phyloP scores from a whole-genome alignment of 2,113 vertebrate species.

The Recurvirostra avosetta region DNA sequence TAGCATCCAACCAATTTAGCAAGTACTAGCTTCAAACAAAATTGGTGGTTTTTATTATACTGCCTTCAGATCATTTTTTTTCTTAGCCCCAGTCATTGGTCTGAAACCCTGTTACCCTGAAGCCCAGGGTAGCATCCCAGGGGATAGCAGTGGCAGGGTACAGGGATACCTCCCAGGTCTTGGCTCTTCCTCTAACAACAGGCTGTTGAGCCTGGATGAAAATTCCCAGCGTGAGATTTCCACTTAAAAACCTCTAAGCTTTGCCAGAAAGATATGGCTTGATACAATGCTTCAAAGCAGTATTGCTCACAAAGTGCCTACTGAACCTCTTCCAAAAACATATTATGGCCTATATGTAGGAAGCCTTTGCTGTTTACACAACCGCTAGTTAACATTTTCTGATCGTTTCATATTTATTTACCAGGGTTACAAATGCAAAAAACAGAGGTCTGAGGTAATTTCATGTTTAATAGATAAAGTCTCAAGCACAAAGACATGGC shows the following conservation, averaged over 20 bases:
- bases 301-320: neutral
- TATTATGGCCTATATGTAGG: neutral
- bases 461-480: neutral
- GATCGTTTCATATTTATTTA: neutral
- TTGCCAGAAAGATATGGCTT: neutral
- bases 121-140: neutral
- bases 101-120: neutral
- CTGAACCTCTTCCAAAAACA: neutral
- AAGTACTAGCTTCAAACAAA: neutral
- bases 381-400: neutral
- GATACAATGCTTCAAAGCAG: neutral
- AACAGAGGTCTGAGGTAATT: neutral
- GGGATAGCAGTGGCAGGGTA: neutral
- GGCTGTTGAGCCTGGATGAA: neutral
- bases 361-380: neutral
- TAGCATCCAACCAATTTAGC: neutral
- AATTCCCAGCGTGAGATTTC: neutral
- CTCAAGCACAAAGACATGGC: neutral
- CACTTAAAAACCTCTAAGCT: neutral
- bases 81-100: neutral
- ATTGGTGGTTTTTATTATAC: rapidly evolving
- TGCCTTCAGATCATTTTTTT: neutral
- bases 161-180: neutral
- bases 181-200: neutral
- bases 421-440: neutral